A percentile compares a stretch with the other conserved stretches of the same genome.
Conservation (phyloP, 2,888 invertebrate genomes). For the Athalia cordata region DNA sequence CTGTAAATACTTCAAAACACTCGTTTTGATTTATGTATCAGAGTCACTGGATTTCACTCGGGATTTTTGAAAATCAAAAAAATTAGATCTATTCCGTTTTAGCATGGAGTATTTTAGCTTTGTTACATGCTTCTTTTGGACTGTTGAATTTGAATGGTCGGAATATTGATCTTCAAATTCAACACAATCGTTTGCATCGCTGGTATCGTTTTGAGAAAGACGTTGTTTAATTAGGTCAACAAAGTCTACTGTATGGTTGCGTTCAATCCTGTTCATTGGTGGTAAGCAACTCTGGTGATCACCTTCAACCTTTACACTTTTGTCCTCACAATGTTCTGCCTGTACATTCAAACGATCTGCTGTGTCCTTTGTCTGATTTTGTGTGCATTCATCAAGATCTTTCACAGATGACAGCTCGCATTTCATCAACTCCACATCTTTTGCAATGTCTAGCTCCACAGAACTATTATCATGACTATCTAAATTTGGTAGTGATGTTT, state of each 20-base stretch:
- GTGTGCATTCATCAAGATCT: not conserved
- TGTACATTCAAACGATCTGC: not conserved
- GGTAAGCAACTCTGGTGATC: slow-evolving; percentile 13
- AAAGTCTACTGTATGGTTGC: slow-evolving; percentile 45
- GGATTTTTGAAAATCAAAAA: slow-evolving; percentile 1
- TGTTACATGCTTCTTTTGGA: not conserved
- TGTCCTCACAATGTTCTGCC: not conserved
- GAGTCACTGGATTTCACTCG: slow-evolving; percentile 1
- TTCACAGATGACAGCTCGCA: not conserved
- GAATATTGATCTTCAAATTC: slow-evolving; percentile 1
- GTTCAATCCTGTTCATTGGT: not conserved
- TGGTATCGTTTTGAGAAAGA: slow-evolving; percentile 52
- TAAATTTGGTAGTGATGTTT: slow-evolving; percentile 57
- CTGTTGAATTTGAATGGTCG: not conserved
- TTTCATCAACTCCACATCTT: not conserved
- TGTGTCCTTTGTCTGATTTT: slow-evolving; percentile 1
- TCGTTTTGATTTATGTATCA: not conserved
- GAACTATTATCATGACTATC: slow-evolving; percentile 62
- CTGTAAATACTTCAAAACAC: not conserved
- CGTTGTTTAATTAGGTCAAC: slow-evolving; percentile 61
- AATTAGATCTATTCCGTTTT: slow-evolving; percentile 24
- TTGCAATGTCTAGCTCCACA: slow-evolving; percentile 44
- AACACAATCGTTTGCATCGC: slow-evolving; percentile 29
- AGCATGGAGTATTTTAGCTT: slow-evolving; percentile 28
- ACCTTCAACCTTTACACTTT: not conserved